Conservation (phyloP, 1,140 invertebrate genomes). For the Bombus difficillimus region DNA sequence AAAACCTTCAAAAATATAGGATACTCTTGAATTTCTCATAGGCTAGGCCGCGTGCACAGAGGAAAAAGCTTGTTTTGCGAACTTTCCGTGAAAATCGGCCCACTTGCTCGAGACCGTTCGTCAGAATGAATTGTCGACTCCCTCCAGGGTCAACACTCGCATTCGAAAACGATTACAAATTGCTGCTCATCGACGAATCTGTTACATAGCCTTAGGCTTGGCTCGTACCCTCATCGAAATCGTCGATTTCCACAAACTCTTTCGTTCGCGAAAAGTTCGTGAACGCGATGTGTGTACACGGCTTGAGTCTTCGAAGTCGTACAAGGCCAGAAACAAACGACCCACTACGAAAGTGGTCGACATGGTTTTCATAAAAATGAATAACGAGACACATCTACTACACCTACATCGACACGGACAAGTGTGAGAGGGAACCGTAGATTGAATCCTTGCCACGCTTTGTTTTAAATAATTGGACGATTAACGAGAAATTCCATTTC, state of each 20-base stretch:
- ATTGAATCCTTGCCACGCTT: slow-evolving; percentile 46
- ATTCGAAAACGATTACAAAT: background rate
- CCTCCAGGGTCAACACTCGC: background rate
- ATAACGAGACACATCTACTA: background rate
- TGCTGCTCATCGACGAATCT: background rate
- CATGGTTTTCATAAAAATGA: background rate
- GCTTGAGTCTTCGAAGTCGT: slow-evolving; percentile 23
- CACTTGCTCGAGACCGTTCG: background rate
- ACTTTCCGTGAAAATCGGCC: slow-evolving; percentile 18
- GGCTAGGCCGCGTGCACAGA: slow-evolving; percentile 16
- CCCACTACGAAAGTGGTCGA: background rate
- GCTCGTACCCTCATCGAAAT: background rate
- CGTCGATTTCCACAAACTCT: background rate
- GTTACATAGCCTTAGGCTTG: background rate
- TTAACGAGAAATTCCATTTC: slow-evolving; percentile 39
- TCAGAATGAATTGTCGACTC: background rate
- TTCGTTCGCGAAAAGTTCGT: slow-evolving; percentile 6
- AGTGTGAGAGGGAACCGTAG: background rate
- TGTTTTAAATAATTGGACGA: slow-evolving; percentile 45
- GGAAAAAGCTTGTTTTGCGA: background rate
- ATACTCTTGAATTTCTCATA: no score
- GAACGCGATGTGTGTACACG: slow-evolving; percentile 3
- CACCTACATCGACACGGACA: background rate
- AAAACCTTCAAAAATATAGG: background rate
- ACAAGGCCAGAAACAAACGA: background rate